These are phyloP conservation scores for Morelia viridis DNA, from an alignment of 2,797 vertebrate species.

Conservation along the genomic window DNA sequence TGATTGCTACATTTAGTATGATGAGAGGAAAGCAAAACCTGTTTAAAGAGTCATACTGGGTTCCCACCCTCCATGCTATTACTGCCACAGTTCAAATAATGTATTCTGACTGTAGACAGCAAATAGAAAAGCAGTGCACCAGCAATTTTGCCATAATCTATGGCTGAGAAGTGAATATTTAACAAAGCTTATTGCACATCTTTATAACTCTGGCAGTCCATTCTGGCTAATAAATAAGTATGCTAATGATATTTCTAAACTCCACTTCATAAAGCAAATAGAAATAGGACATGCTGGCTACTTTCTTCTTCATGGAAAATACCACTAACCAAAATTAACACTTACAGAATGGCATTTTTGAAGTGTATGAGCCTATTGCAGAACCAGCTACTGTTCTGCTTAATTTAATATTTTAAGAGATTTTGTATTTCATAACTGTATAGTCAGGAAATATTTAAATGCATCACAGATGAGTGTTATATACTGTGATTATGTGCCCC, in stretches of 20 bases:
- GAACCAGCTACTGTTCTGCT: not conserved
- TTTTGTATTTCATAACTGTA: not conserved
- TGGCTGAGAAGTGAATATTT: conserved; percentile 49
- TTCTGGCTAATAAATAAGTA: conserved; percentile 37
- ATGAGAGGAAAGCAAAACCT: conserved; percentile 43
- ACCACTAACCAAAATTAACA: conserved; percentile 31
- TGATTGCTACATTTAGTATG: conserved; percentile 53
- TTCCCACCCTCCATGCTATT: not conserved
- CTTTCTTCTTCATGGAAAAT: conserved; percentile 45
- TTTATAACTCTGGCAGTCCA: conserved; percentile 40
- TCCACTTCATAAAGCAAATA: conserved; percentile 49
- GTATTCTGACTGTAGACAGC: conserved; percentile 45
- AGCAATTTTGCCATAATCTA: conserved; percentile 1
- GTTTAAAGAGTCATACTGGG: conserved; percentile 56
- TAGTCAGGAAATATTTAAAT: not conserved
- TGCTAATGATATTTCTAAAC: conserved; percentile 53
- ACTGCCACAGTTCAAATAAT: conserved; percentile 32
- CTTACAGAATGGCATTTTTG: conserved; percentile 22
- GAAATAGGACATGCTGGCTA: conserved; percentile 24
- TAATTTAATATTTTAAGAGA: conserved; percentile 1
- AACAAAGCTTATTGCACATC: conserved; percentile 50
- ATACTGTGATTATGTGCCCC: not conserved
- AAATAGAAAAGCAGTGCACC: conserved; percentile 26
- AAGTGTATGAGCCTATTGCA: conserved; percentile 32
- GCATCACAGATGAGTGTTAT: not conserved